Conservation (phyloP, 1,140 invertebrate genomes). For the Triops cancriformis region DNA sequence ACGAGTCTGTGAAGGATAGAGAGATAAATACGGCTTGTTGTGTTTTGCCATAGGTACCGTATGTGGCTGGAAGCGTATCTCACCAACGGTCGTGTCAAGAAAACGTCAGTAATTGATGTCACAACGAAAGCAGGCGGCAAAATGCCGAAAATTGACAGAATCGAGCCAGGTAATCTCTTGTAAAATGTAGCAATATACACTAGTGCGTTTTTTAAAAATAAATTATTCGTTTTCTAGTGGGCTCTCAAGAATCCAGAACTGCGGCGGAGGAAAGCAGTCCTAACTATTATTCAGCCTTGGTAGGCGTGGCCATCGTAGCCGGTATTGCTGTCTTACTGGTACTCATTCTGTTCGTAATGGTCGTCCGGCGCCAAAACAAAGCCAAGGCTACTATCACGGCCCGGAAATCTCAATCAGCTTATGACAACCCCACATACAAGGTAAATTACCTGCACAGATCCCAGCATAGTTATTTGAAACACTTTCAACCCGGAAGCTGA, state of each 20-base stretch:
- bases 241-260: not conserved
- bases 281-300: slow-evolving; percentile 76
- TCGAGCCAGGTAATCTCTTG: slow-evolving; percentile 21
- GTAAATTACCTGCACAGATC: slow-evolving; percentile 41
- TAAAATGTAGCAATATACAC: not conserved
- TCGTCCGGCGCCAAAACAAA: slow-evolving; percentile 60
- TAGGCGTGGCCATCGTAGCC: slow-evolving; percentile 76
- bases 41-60: slow-evolving; percentile 52
- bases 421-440: slow-evolving; percentile 90
- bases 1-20: not conserved
- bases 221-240: not conserved
- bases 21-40: slow-evolving; percentile 25
- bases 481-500: too few species aligned
- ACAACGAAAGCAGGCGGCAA: slow-evolving; percentile 61
- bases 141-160: slow-evolving; percentile 39
- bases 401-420: slow-evolving; percentile 55
- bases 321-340: slow-evolving; percentile 71
- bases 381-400: slow-evolving; percentile 50
- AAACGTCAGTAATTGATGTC: slow-evolving; percentile 71
- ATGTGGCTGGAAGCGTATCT: slow-evolving; percentile 79
- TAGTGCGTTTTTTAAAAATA: not conserved
- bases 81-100: slow-evolving; percentile 71
- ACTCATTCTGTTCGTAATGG: slow-evolving; percentile 64
- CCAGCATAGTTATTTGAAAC: too few species aligned
- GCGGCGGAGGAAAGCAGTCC: slow-evolving; percentile 41